Percentiles rank a stretch among this genome's conserved stretches.
Conservation (phyloP, 2,888 invertebrate genomes). For the Panzeria rudis region DNA sequence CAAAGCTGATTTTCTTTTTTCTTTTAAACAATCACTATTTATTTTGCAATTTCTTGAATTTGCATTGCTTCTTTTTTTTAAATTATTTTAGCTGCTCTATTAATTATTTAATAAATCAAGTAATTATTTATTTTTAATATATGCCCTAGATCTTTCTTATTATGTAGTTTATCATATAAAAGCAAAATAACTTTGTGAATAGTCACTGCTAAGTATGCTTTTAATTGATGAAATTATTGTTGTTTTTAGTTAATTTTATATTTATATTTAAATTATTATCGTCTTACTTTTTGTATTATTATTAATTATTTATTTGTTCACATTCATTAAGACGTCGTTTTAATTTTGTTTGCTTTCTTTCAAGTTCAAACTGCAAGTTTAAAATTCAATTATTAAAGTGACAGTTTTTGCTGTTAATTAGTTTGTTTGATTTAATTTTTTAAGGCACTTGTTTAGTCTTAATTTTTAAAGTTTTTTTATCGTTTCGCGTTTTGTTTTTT, state of each 20-base stretch:
- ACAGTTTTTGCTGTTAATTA: conserved; percentile 24
- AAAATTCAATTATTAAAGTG: conserved; percentile 39
- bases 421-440: conserved; percentile 32
- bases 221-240: too few relatives aligned
- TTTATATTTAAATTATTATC: conserved; percentile 56
- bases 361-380: conserved; percentile 42
- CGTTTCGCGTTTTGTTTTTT: conserved; percentile 39
- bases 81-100: background rate
- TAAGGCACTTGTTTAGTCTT: conserved; percentile 70
- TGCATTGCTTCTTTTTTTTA: background rate
- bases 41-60: background rate
- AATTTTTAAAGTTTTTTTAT: conserved; percentile 47
- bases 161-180: conserved; percentile 75
- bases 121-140: conserved; percentile 17
- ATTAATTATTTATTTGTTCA: conserved; percentile 8
- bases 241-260: conserved; percentile 25
- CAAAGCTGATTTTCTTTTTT: background rate
- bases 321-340: conserved; percentile 66
- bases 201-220: conserved; percentile 18
- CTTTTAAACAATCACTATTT: background rate
- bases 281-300: conserved; percentile 42
- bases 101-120: too few relatives aligned
- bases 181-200: conserved; percentile 72
- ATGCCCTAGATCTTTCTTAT: conserved; percentile 12
- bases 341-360: conserved; percentile 12